Evolutionary conservation across 2,888 invertebrate species (phyloP).

Genomic region (Trichopoda pennipes): DNA sequence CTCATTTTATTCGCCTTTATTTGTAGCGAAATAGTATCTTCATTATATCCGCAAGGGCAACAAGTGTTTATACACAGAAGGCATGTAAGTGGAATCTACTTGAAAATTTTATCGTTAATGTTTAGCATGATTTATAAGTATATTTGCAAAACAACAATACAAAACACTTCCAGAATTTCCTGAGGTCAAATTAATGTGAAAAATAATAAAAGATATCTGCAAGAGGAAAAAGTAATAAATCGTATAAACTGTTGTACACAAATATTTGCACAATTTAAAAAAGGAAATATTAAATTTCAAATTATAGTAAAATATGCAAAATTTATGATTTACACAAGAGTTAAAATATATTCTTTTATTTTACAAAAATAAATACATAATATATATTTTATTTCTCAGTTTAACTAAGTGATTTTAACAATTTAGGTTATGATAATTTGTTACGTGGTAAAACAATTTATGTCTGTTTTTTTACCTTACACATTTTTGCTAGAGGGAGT

Average conservation of each 20-base stretch:
- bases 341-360: background rate
- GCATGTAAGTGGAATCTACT: background rate
- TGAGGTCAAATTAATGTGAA: constrained; percentile 21
- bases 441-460: too few relatives aligned
- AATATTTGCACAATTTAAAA: background rate
- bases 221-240: background rate
- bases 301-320: background rate
- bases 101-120: constrained; percentile 34
- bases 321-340: too few relatives aligned
- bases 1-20: background rate
- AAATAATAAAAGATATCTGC: background rate
- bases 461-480: too few relatives aligned
- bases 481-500: too few relatives aligned
- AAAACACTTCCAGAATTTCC: constrained; percentile 22
- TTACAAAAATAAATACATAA: too few relatives aligned
- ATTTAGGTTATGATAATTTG: too few relatives aligned
- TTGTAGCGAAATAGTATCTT: background rate
- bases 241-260: constrained; percentile 12
- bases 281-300: background rate
- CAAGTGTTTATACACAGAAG: constrained; percentile 47
- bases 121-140: constrained; percentile 21
- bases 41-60: constrained; percentile 24
- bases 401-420: too few relatives aligned
- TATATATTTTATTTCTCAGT: too few relatives aligned
- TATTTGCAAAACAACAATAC: constrained; percentile 16